phyloP scores from a whole-genome alignment of 2,888 invertebrate species.

The Pyralis farinalis region DNA sequence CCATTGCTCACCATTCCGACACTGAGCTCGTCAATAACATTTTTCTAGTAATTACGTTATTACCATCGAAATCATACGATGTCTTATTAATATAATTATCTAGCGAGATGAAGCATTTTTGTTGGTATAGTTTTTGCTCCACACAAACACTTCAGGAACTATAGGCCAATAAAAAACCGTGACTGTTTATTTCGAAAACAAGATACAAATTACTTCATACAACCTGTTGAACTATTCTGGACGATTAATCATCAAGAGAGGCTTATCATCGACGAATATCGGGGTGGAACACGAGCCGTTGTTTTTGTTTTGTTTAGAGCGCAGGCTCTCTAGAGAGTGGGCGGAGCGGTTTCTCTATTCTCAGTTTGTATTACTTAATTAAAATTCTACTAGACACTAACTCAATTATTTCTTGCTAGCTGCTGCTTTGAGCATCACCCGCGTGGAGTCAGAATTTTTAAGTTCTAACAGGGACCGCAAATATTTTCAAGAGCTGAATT shows the following conservation, averaged over 20 bases:
- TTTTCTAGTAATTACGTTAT: no score
- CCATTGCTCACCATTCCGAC: no score
- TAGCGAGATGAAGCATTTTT: no score
- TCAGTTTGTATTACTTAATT: neutral
- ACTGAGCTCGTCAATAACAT: no score
- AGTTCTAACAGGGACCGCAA: no score
- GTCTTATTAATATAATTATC: no score
- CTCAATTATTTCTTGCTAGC: neutral
- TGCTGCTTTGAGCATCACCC: no score
- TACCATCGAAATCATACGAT: no score
- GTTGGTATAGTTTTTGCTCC: neutral
- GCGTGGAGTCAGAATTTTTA: no score
- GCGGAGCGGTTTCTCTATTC: neutral
- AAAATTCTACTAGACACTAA: neutral
- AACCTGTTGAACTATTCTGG: slow-evolving; percentile 27
- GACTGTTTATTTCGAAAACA: slow-evolving; percentile 28
- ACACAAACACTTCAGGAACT: neutral
- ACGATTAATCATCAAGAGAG: slow-evolving; percentile 39
- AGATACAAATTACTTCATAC: slow-evolving; percentile 43
- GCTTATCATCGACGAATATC: slow-evolving; percentile 42
- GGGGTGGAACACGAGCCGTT: slow-evolving; percentile 28
- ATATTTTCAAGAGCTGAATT: no score
- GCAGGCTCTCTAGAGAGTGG: slow-evolving; percentile 5
- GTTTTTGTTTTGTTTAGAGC: slow-evolving; percentile 17
- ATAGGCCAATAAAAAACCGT: slow-evolving; percentile 23